Base-by-base conservation (phyloP, 2,888 invertebrate species). In the Blastobasis lacticolella region DNA sequence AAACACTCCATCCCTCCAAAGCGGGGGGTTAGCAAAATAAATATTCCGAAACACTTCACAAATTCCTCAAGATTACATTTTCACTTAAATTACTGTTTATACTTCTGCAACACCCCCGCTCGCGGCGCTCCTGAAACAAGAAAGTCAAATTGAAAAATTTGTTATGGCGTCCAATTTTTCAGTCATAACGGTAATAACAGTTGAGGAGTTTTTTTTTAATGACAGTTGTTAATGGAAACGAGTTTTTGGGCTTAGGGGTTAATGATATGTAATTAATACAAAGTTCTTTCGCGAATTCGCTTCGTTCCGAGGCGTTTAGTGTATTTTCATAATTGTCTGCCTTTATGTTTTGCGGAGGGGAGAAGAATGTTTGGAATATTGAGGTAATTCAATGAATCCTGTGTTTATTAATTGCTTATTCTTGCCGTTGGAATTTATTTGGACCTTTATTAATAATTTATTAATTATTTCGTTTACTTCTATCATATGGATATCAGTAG, bases 1-100 rank as follows among this genome's bases (percentile, higher is more conserved):
- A 69, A 65, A 62, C 74, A 66, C 78, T 79, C 81, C 86, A 86
- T 87, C 69, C 67, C 62, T 62, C 64, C 59, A 61, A 60, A 58
- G 53, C 57, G 59, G 59, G 61, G 54, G 51, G 58, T 58, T 58
- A 55, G 54, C 53, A 58, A 57, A 61, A 57, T 61, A 64, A 57
- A 57, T 58, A 60, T 58, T 54, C 54, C 50, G 52, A 50, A 50
- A 67, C 68, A 69, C 69, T 63, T 60, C 61, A 63, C 63, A 54
- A 63, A 63, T 62, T 61, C 61, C 60, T 55, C 52, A 53, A 56
- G 63, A 67, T 74, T 68, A 74, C 73, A 69, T 74, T 71, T 69
- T 64, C 61, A 72, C 64, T 57, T 56, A 52, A 59, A 57, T 58
- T 61, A 56, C 58, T 66, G 63, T 57, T 61, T 57, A 51, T 57